phyloP scores from a whole-genome alignment of 2,113 vertebrate genomes.

The Hippocampus mohnikei region DNA sequence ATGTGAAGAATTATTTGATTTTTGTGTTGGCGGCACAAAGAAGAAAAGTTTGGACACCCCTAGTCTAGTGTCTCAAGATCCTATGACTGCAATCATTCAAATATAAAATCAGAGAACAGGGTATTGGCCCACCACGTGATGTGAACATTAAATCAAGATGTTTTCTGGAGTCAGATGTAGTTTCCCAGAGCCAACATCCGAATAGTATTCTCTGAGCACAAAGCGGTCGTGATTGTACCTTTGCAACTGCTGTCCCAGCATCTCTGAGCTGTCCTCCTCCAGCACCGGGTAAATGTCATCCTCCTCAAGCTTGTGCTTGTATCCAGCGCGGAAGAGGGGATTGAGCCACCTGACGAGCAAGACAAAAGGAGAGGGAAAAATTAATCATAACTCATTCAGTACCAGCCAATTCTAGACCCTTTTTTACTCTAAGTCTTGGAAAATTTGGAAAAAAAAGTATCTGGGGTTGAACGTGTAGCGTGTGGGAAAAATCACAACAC shows the following conservation, averaged over 20 bases:
- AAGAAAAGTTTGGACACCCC: no score
- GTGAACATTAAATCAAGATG: no score
- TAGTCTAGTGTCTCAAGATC: neutral
- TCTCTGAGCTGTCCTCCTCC: slow-evolving; percentile 80
- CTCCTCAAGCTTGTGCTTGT: slow-evolving; percentile 85
- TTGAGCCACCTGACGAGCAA: slow-evolving; percentile 84
- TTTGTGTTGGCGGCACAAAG: no score
- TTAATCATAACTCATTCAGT: neutral
- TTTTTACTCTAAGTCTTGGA: no score
- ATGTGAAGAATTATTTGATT: no score
- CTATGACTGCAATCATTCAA: neutral
- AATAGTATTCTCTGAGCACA: neutral
- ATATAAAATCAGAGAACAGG: neutral
- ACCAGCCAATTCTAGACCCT: no score
- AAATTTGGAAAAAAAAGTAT: no score
- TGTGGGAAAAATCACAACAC: neutral
- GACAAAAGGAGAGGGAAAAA: neutral
- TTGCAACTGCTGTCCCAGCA: slow-evolving; percentile 82
- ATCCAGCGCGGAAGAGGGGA: slow-evolving; percentile 83
- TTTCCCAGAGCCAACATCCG: neutral
- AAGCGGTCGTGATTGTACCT: slow-evolving; percentile 66
- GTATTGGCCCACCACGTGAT: neutral
- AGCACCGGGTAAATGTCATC: slow-evolving; percentile 91
- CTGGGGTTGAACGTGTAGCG: no score
- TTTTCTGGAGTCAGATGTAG: neutral